These are phyloP conservation scores for Drosophila sordidula DNA, from an alignment of 2,888 invertebrate genomes.

Conservation along the genomic window DNA sequence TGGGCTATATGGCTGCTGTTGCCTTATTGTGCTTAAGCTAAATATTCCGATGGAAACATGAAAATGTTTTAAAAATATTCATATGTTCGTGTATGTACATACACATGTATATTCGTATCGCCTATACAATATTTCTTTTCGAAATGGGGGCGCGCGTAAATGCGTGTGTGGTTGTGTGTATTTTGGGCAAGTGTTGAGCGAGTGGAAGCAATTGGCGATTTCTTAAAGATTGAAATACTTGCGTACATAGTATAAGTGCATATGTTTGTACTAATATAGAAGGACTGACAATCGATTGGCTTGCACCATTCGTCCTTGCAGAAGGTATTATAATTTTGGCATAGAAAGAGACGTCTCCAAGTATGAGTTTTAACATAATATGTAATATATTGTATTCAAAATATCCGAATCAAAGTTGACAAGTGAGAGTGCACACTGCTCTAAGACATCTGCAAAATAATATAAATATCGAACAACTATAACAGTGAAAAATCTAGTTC, in stretches of 20 bases:
- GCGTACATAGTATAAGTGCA: not conserved
- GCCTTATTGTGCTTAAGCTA: slow-evolving; percentile 51
- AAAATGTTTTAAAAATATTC: slow-evolving; percentile 30
- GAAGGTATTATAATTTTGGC: no score
- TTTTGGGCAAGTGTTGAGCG: slow-evolving; percentile 46
- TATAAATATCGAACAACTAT: no score
- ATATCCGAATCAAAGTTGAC: no score
- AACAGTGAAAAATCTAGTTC: no score
- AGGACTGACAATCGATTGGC: not conserved
- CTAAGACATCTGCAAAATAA: no score
- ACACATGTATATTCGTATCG: slow-evolving; percentile 5
- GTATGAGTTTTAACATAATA: no score
- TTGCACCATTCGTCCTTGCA: not conserved
- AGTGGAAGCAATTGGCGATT: slow-evolving; percentile 47
- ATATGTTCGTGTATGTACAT: not conserved
- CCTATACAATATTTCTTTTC: slow-evolving; percentile 15
- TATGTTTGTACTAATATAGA: slow-evolving; percentile 1
- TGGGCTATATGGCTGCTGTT: slow-evolving; percentile 51
- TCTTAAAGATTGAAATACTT: slow-evolving; percentile 23
- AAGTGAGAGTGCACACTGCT: no score
- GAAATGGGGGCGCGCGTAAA: slow-evolving; percentile 51
- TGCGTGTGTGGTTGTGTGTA: not conserved
- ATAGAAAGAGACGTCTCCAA: no score
- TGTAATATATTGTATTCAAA: no score
- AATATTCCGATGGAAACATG: slow-evolving; percentile 47